A percentile compares a stretch with the other conserved stretches of the same genome.
Evolutionary conservation across 53 echinoderm and acorn worm genomes (phyloP).

Genomic region (Stichopus horrens): DNA sequence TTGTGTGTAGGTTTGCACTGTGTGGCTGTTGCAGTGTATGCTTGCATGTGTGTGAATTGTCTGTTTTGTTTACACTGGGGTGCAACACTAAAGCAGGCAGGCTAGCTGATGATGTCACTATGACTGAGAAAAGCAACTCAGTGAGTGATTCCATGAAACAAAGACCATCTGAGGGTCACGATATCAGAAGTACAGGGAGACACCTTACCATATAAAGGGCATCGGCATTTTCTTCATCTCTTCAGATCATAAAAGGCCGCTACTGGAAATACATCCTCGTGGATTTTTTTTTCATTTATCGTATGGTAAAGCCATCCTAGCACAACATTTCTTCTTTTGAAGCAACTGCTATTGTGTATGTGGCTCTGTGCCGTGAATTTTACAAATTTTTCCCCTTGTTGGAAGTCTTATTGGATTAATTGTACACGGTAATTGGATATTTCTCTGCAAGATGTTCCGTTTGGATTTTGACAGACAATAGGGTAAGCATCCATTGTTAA

Average conservation of each 20-base stretch:
- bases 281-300: not conserved
- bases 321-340: not conserved
- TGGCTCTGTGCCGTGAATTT: not conserved
- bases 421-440: not conserved
- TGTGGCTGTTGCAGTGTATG: not conserved
- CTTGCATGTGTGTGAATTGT: not conserved
- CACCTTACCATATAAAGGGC: constrained; percentile 9
- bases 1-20: constrained; percentile 17
- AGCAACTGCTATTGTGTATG: not conserved
- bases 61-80: not conserved
- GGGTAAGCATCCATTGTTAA: not conserved
- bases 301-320: not conserved
- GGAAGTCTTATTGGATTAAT: not conserved
- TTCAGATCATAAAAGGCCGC: not conserved
- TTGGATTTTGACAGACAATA: not conserved
- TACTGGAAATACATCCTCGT: not conserved
- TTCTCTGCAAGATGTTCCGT: not conserved
- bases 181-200: constrained; percentile 9
- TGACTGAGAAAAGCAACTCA: not conserved
- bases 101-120: constrained; percentile 19
- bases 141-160: constrained; percentile 11
- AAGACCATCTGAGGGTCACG: constrained; percentile 15
- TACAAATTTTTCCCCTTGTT: not conserved
- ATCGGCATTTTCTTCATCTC: not conserved
- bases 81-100: no score